Evolutionary conservation across 2,888 invertebrate species (phyloP), one percentile per base, ranked within the genome.

Genomic region (Antheraea yamamai): DNA sequence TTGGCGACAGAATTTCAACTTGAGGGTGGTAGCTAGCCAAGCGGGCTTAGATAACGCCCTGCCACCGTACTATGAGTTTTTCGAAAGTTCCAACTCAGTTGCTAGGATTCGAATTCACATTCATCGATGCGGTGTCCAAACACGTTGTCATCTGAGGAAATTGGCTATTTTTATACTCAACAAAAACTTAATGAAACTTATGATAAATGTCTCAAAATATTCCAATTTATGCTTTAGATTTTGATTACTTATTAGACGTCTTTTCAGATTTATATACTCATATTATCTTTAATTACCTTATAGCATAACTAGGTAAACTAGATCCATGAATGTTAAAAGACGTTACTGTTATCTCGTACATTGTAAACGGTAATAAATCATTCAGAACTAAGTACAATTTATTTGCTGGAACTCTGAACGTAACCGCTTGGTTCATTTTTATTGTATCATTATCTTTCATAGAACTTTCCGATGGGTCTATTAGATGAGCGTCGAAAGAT

Each of bases 271-370:
- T 61, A 23, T n/a, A 10, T 23, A 23, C 2, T 23, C 55, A 10
- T 10, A 20, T 55, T 55, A 61, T 61, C 23, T 61, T 61, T 61
- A 23, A 1, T 61, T 61, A 95, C 88, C 98, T 96, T 47, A 98
- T 92, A 20, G 96, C 95, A 82, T 97, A 96, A 75, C 97, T 97
- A 0, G 98, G 97, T 79, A 98, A 91, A 91, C 97, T 98, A 0
- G 96, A 95, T 0, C 98, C 98, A 85, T 97, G 97, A 26, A 95
- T 95, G 87, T 98, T 98, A 75, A 95, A 95, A 0, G 97, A 97
- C 0, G 96, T 96, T 16, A 98, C 96, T 0, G 96, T 95, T 10
- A 98, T 95, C 84, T 98, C 97, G 87, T 98, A 98, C 98, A 98
- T 98, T 0, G 97, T 97, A 84, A 97, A 97, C 0, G 98, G 97